Evolutionary conservation across 2,888 invertebrate genomes (phyloP).

Genomic region (Diarsia brunnea): DNA sequence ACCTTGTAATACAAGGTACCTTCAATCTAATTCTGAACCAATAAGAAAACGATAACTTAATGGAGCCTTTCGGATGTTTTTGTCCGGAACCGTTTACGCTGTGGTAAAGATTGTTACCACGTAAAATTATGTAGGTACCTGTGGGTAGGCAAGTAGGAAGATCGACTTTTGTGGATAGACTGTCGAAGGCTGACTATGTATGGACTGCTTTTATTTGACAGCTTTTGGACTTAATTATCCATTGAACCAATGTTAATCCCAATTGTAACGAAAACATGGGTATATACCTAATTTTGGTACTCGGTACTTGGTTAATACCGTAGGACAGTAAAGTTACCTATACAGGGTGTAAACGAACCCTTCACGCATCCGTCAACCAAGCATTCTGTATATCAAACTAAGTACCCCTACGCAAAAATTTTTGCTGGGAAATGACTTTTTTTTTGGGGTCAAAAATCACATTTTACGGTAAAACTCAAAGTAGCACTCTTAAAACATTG

Average conservation of each 20-base stretch:
- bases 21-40: slow-evolving; percentile 47
- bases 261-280: not conserved
- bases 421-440: too few species aligned
- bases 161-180: not conserved
- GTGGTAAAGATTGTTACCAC: slow-evolving; percentile 6
- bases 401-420: too few species aligned
- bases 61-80: slow-evolving; percentile 44
- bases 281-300: not conserved
- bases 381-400: too few species aligned
- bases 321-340: not conserved
- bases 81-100: slow-evolving; percentile 36
- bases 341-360: too few species aligned
- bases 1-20: slow-evolving; percentile 9
- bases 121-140: slow-evolving; percentile 4
- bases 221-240: not conserved
- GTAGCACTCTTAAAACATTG: too few species aligned
- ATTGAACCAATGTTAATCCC: not conserved
- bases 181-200: not conserved
- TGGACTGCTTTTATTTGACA: not conserved
- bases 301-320: not conserved
- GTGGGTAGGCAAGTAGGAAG: not conserved
- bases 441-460: too few species aligned
- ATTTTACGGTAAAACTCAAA: too few species aligned
- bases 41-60: slow-evolving; percentile 54
- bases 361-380: too few species aligned